Evolutionary conservation across 2,113 vertebrate species (phyloP), one percentile per base, ranked within the genome.

Genomic region (Xenopus borealis): DNA sequence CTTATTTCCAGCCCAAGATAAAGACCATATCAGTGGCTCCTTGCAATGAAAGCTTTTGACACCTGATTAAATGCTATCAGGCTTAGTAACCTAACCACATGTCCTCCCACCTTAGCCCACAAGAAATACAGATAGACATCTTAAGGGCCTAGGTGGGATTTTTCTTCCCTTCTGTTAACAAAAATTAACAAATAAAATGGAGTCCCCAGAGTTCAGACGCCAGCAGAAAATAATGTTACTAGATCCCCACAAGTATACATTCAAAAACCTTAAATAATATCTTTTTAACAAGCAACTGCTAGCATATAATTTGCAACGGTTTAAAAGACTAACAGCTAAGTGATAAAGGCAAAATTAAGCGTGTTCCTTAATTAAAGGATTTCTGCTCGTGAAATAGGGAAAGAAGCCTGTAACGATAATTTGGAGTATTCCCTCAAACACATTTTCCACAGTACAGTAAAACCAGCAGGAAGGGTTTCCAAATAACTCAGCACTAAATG

Each of bases 391-490:
- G 76, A 71, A 81, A 79, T 59, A 20, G 78, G 82, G 81, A 80
- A 77, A 79, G 85, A 78, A 80, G 81, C 84, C 80, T 71, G 78
- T 83, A 85, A 85, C 83, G 84, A 83, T 81, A 86, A 85, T 82
- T 84, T 86, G 86, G 78, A 84, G 86, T 84, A 86, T 85, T 91
- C 82, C 78, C 70, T 77, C 81, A 84, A 79, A 82, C 7, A 3
- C 81, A 68, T 77, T 79, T 71, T 85, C 85, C 90, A 69, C 66
- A 75, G 58, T 75, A 69, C 84, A 84, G 86, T 86, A 87, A 90
- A 89, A 86, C 79, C 85, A 88, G 86, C 83, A 71, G 87, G 90
- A 83, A 90, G 85, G 78, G 83, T 85, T 89, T 90, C 91, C 87
- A 88, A 84, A 82, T 81, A 82, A 87, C 79, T 55, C 78, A 66